Conservation (phyloP, 2,888 invertebrate genomes). For the Watsonalla cultraria region DNA sequence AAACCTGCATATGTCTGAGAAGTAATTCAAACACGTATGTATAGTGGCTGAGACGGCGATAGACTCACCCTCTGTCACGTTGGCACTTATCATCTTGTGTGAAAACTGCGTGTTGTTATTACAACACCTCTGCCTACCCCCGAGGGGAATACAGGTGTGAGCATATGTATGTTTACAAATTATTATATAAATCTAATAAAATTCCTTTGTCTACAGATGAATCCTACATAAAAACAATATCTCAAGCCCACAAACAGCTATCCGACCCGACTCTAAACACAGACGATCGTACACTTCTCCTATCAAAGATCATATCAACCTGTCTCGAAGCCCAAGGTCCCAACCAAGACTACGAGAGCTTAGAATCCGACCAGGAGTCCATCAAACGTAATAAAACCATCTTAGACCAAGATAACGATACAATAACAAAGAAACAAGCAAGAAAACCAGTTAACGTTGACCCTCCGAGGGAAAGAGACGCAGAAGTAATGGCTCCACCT, state of each 20-base stretch:
- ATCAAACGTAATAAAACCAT: conserved; percentile 21
- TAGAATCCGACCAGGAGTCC: conserved; percentile 38
- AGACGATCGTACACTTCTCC: conserved; percentile 48
- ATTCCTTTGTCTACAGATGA: conserved; percentile 40
- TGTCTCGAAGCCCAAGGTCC: conserved; percentile 45
- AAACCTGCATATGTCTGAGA: too few species aligned
- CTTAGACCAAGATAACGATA: conserved; percentile 22
- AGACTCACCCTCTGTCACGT: too few species aligned
- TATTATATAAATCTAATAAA: not conserved
- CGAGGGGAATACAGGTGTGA: too few species aligned
- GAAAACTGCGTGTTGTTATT: too few species aligned
- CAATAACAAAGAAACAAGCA: conserved; percentile 4
- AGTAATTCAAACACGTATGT: too few species aligned
- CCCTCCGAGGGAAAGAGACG: conserved; percentile 17
- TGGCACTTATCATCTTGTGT: too few species aligned
- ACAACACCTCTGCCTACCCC: too few species aligned
- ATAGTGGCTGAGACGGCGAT: too few species aligned
- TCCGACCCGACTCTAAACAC: conserved; percentile 48
- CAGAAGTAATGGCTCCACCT: conserved; percentile 60
- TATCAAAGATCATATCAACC: conserved; percentile 53
- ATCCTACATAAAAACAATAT: conserved; percentile 47
- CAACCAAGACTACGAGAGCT: conserved; percentile 24
- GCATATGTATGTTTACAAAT: too few species aligned
- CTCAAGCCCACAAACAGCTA: conserved; percentile 45
- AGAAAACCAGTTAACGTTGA: not conserved